Percentiles rank a stretch among this genome's conserved stretches.
Evolutionary conservation across 2,113 vertebrate species (phyloP).

Genomic region (Actenoides lindsayi): DNA sequence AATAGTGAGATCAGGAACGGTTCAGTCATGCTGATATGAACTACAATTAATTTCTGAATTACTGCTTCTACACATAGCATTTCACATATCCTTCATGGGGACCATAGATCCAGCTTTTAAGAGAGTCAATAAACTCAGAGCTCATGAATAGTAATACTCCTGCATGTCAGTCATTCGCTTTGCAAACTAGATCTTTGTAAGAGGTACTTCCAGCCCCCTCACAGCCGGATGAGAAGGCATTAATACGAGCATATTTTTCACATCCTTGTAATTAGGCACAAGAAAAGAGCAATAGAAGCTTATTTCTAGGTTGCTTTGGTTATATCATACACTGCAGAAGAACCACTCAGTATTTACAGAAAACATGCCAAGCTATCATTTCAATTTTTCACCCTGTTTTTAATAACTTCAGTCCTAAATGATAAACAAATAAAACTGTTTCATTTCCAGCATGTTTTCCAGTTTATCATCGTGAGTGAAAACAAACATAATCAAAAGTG

Average conservation of each 20-base stretch:
- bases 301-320: conserved; percentile 20
- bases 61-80: not conserved
- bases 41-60: not conserved
- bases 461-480: not conserved
- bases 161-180: conserved; percentile 10
- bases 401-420: conserved; percentile 4
- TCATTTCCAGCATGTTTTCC: not conserved
- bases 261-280: conserved; percentile 43
- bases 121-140: not conserved
- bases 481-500: not conserved
- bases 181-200: conserved; percentile 27
- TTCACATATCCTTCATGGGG: not conserved
- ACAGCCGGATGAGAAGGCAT: conserved; percentile 8
- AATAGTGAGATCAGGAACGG: not conserved
- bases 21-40: not conserved
- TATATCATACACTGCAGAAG: not conserved
- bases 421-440: conserved; percentile 1
- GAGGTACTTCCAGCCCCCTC: conserved; percentile 42
- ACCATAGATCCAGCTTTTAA: not conserved
- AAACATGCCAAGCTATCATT: conserved; percentile 13
- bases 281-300: conserved; percentile 18
- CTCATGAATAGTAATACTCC: conserved; percentile 34
- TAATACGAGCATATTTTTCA: conserved; percentile 43
- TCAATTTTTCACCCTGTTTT: not conserved
- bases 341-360: conserved; percentile 11